Percentiles rank a stretch among this genome's conserved stretches.
These are phyloP conservation scores for Stomatorhinus ivindoensis DNA, from an alignment of 2,113 vertebrate genomes.

Conservation along the genomic window DNA sequence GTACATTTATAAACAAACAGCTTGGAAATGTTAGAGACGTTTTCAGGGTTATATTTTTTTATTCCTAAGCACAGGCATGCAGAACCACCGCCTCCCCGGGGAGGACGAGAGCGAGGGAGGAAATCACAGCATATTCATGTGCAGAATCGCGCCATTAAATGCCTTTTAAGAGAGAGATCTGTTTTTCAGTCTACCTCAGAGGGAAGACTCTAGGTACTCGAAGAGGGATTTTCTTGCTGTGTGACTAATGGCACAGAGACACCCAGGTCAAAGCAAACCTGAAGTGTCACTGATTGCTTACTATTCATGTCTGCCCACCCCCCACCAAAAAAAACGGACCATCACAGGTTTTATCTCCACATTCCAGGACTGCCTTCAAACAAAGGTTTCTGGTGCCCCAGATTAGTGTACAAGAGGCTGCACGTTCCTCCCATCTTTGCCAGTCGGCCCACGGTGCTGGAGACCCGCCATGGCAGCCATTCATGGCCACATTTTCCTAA, in stretches of 20 bases:
- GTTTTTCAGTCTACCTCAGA: neutral
- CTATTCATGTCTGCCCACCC: neutral
- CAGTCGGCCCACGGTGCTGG: neutral
- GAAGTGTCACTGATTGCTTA: neutral
- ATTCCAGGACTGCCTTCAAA: neutral
- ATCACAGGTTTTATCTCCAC: neutral
- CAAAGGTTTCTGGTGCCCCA: neutral
- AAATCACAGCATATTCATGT: constrained; percentile 7
- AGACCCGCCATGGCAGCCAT: neutral
- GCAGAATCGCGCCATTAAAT: neutral
- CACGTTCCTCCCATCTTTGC: neutral
- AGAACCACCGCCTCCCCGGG: neutral
- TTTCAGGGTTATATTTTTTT: neutral
- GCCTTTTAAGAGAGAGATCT: neutral
- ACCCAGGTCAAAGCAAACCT: neutral
- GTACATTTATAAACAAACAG: neutral
- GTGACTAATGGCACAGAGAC: neutral
- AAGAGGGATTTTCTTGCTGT: neutral
- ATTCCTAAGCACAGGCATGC: neutral
- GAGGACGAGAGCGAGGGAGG: neutral
- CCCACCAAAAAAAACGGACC: neutral
- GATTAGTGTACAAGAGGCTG: neutral
- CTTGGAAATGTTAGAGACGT: neutral
- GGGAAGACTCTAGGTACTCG: neutral
- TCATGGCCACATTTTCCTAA: neutral